These are phyloP conservation scores for Euplagia quadripunctaria DNA, from an alignment of 2,888 invertebrate genomes.

Conservation along the genomic window DNA sequence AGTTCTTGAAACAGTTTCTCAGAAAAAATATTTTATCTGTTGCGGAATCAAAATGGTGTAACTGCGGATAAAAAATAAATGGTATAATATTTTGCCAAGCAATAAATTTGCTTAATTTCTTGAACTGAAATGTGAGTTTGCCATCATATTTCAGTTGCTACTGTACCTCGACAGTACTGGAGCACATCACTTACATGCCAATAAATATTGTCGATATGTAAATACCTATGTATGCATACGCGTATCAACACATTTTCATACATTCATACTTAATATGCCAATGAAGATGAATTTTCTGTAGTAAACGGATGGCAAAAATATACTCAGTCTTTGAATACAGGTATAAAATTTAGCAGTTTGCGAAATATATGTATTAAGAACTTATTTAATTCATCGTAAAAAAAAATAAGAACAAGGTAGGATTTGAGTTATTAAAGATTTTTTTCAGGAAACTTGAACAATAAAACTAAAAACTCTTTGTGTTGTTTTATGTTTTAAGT, in stretches of 20 bases:
- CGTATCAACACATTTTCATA: background rate
- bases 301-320: background rate
- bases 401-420: background rate
- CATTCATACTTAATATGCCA: background rate
- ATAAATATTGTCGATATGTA: background rate
- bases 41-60: background rate
- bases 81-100: too few relatives aligned
- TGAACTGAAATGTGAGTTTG: background rate
- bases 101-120: background rate
- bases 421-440: background rate
- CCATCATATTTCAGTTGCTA: background rate
- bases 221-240: background rate
- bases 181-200: background rate
- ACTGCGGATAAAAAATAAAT: too few relatives aligned
- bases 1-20: background rate
- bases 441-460: background rate
- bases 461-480: background rate
- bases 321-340: background rate
- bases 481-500: too few relatives aligned
- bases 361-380: background rate
- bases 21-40: background rate
- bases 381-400: background rate
- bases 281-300: conserved; percentile 2
- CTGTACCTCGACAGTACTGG: background rate
- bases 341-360: conserved; percentile 8